These are phyloP conservation scores for Cynocephalus volans DNA, from an alignment of 2,113 vertebrate genomes.

Conservation along the genomic window DNA sequence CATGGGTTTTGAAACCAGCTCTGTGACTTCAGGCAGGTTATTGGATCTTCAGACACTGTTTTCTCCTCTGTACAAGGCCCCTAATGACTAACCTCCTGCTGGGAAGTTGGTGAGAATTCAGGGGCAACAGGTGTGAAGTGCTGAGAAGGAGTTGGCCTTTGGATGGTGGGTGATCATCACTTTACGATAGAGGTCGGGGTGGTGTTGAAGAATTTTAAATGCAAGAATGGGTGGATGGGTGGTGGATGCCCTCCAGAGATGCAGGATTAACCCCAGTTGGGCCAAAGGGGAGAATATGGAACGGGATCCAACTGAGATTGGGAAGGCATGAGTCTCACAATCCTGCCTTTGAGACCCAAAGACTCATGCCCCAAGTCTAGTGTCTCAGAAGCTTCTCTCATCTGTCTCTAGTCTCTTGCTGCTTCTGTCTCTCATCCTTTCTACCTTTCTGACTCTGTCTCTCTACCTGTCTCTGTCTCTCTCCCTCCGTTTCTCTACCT, in stretches of 20 bases:
- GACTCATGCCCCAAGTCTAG: neutral
- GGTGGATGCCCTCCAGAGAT: neutral
- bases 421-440: neutral
- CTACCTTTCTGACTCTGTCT: neutral
- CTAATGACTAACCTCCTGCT: neutral
- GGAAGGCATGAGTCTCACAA: neutral
- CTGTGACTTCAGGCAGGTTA: neutral
- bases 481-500: neutral
- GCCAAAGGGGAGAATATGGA: neutral
- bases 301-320: neutral
- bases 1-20: neutral
- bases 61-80: neutral
- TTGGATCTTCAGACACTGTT: neutral
- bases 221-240: neutral
- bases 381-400: neutral
- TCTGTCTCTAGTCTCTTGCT: neutral
- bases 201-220: neutral
- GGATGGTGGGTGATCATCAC: neutral
- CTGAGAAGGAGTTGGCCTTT: neutral
- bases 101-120: neutral
- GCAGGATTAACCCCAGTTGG: neutral
- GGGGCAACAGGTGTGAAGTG: neutral
- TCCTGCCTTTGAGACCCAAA: neutral
- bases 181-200: neutral
- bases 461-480: neutral